These are phyloP conservation scores for Mimachlamys varia DNA, from an alignment of 2,888 invertebrate species.

Conservation along the genomic window DNA sequence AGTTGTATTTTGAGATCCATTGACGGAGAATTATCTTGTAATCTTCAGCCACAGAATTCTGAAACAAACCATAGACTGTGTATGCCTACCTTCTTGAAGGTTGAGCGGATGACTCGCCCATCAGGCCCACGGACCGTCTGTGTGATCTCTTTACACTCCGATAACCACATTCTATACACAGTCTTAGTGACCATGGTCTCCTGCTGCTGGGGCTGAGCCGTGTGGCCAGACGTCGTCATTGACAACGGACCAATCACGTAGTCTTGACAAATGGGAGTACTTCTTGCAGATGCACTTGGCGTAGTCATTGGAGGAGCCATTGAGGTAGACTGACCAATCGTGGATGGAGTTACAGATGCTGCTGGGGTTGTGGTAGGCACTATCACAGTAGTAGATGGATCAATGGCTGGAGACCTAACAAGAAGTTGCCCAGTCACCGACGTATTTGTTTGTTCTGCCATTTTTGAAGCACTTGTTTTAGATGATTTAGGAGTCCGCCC, in stretches of 20 bases:
- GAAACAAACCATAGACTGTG: too few species aligned
- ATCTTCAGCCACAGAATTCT: too few species aligned
- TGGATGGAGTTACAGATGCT: background rate
- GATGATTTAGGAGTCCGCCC: background rate
- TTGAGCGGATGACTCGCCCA: background rate
- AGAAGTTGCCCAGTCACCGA: background rate
- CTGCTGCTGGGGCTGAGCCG: background rate
- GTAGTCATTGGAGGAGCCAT: background rate
- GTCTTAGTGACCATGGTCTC: background rate
- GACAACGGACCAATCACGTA: background rate
- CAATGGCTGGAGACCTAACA: background rate
- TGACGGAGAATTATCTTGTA: too few species aligned
- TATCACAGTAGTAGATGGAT: background rate
- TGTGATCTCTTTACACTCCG: background rate
- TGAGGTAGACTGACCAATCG: background rate
- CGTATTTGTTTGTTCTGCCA: background rate
- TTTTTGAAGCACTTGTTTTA: background rate
- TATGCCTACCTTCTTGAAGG: background rate
- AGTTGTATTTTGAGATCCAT: too few species aligned
- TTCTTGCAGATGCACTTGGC: background rate
- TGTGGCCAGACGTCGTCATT: background rate
- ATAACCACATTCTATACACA: constrained; percentile 16
- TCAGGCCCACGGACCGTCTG: background rate
- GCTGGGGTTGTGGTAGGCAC: background rate
- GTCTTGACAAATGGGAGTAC: background rate